Conservation (phyloP, 2,888 invertebrate species). For the Eupithecia inturbata region DNA sequence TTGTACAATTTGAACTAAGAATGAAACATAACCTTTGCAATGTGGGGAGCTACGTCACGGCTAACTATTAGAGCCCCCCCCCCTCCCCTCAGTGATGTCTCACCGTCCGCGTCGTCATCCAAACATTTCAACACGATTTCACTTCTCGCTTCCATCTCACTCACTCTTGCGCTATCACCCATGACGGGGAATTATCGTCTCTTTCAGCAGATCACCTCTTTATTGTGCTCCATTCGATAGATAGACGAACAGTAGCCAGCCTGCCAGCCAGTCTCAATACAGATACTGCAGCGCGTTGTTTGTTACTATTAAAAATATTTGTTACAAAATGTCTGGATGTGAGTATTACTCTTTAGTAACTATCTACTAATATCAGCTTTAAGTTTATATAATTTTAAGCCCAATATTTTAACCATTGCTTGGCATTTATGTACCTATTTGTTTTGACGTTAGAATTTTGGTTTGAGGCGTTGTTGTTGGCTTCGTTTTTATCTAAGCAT, state of each 20-base stretch:
- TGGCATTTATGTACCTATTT: not conserved
- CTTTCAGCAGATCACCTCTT: conserved; percentile 6
- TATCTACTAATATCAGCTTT: not conserved
- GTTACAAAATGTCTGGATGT: conserved; percentile 64
- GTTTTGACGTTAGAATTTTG: not conserved
- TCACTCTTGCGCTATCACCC: not conserved
- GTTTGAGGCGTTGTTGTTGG: not conserved
- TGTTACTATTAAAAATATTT: conserved; percentile 11
- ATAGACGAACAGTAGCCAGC: not conserved
- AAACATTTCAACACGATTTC: conserved; percentile 20
- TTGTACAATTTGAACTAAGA: not conserved
- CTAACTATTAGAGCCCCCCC: no score
- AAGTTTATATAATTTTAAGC: not conserved
- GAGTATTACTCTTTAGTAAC: conserved; percentile 50
- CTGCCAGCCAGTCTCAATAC: not conserved
- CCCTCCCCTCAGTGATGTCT: conserved; percentile 2
- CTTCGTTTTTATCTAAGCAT: not conserved
- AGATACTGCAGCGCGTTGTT: conserved; percentile 8
- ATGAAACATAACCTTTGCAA: not conserved
- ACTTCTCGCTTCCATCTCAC: conserved; percentile 21
- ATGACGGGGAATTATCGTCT: conserved; percentile 3
- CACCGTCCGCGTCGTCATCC: conserved; percentile 8
- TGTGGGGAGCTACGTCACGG: conserved; percentile 3
- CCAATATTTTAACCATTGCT: not conserved
- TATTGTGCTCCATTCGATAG: conserved; percentile 11